phyloP scores from a whole-genome alignment of 2,113 vertebrate species.

The Dolichallabes microphthalmus region DNA sequence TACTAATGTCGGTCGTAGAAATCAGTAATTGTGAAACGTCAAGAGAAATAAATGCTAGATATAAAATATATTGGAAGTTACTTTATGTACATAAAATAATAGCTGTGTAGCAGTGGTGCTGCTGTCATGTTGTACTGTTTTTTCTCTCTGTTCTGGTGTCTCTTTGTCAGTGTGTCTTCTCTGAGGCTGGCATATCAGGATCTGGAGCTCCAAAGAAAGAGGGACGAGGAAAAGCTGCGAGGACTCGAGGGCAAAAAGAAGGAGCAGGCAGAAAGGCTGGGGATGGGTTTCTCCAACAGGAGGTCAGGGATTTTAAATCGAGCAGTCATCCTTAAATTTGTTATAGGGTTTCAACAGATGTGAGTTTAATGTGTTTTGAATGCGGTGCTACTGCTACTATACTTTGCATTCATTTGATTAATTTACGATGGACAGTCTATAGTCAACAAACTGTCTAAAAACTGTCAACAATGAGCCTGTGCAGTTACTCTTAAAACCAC shows the following conservation, averaged over 20 bases:
- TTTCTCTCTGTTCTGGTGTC: neutral
- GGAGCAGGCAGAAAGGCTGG: conserved; percentile 84
- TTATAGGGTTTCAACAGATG: neutral
- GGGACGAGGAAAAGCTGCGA: conserved; percentile 73
- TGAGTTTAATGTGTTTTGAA: neutral
- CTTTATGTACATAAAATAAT: neutral
- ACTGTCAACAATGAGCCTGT: neutral
- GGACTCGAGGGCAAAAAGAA: conserved; percentile 79
- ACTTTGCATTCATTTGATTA: neutral
- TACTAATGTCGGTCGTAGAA: neutral
- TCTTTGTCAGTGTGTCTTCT: conserved; percentile 72
- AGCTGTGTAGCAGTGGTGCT: neutral
- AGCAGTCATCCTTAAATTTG: neutral
- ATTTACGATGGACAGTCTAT: neutral
- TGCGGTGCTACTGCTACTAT: neutral
- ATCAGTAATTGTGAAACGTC: neutral
- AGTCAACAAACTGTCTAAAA: neutral
- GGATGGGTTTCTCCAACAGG: conserved; percentile 84
- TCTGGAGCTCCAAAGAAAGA: conserved; percentile 82
- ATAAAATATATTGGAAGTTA: neutral
- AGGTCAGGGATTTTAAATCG: conserved; percentile 57
- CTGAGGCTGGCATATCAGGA: conserved; percentile 84
- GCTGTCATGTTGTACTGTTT: too few species aligned
- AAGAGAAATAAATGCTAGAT: neutral
- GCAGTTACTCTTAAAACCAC: neutral